phyloP scores from a whole-genome alignment of 2,113 vertebrate genomes.

The Megaceryle torquata region DNA sequence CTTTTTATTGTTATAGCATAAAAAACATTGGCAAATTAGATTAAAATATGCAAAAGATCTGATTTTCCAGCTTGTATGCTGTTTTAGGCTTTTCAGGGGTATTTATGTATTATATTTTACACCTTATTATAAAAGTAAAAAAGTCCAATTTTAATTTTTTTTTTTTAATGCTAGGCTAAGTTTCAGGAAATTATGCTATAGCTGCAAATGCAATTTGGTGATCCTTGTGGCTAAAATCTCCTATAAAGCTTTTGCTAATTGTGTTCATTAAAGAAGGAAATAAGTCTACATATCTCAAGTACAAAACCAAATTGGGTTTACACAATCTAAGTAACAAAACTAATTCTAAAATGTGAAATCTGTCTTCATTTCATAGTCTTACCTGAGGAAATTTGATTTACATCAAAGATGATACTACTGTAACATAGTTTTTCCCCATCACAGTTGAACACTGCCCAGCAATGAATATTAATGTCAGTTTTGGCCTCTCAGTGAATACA shows the following conservation, averaged over 20 bases:
- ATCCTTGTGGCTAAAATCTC: not conserved
- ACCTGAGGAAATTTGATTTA: conserved; percentile 23
- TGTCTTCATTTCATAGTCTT: not conserved
- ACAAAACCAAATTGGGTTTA: not conserved
- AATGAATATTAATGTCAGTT: conserved; percentile 72
- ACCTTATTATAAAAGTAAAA: not conserved
- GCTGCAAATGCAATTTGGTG: not conserved
- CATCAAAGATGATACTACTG: conserved; percentile 42
- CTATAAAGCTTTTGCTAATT: conserved; percentile 27
- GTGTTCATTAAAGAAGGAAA: not conserved
- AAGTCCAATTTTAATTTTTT: not conserved
- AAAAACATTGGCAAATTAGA: not conserved
- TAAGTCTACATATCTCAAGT: not conserved
- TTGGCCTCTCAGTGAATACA: conserved; percentile 38
- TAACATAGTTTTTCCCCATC: conserved; percentile 35
- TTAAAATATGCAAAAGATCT: not conserved
- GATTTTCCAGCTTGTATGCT: not conserved
- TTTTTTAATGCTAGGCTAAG: not conserved
- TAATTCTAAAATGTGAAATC: not conserved
- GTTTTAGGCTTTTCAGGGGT: not conserved
- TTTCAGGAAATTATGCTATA: conserved; percentile 1
- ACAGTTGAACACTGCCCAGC: conserved; percentile 19
- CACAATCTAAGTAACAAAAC: not conserved
- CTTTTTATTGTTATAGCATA: not conserved
- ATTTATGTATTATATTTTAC: not conserved